Evolutionary conservation across 1,140 invertebrate genomes (phyloP).

Genomic region (Caenorhabditis inopinata): DNA sequence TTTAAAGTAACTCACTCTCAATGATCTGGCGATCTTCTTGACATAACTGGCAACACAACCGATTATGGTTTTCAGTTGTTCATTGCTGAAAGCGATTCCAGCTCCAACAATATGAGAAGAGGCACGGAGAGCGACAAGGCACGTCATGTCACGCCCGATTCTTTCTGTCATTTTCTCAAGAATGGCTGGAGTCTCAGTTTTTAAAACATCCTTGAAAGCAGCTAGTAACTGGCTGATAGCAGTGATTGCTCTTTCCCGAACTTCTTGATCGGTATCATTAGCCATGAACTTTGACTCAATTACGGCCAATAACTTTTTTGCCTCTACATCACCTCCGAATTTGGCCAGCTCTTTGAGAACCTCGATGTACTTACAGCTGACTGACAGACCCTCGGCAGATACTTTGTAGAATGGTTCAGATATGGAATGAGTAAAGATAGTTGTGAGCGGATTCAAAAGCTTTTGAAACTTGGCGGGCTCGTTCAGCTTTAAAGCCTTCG

Average conservation of each 20-base stretch:
- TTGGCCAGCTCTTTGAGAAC: not conserved
- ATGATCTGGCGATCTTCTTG: slow-evolving; percentile 89
- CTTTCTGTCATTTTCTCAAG: slow-evolving; percentile 90
- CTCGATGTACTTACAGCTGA: not conserved
- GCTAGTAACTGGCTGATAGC: slow-evolving; percentile 27
- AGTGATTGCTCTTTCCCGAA: slow-evolving; percentile 44
- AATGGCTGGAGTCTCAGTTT: not conserved
- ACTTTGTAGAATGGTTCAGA: slow-evolving; percentile 97
- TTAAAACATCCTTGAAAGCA: slow-evolving; percentile 3
- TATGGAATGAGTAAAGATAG: slow-evolving; percentile 1
- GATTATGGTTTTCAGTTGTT: not conserved
- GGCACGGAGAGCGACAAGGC: slow-evolving; percentile 76
- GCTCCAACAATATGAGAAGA: slow-evolving; percentile 76
- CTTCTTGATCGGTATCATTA: slow-evolving; percentile 56
- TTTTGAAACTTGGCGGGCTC: not conserved
- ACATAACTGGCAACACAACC: slow-evolving; percentile 77
- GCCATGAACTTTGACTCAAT: not conserved
- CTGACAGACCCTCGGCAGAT: not conserved
- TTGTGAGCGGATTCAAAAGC: slow-evolving; percentile 9
- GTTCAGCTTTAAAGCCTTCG: slow-evolving; percentile 1
- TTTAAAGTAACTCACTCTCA: slow-evolving; percentile 72
- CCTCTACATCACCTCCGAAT: not conserved
- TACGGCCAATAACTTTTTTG: not conserved
- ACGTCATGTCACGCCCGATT: slow-evolving; percentile 89
- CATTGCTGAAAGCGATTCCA: not conserved